Evolutionary conservation across 2,888 invertebrate species (phyloP).

Genomic region (Blastobasis lacticolella): DNA sequence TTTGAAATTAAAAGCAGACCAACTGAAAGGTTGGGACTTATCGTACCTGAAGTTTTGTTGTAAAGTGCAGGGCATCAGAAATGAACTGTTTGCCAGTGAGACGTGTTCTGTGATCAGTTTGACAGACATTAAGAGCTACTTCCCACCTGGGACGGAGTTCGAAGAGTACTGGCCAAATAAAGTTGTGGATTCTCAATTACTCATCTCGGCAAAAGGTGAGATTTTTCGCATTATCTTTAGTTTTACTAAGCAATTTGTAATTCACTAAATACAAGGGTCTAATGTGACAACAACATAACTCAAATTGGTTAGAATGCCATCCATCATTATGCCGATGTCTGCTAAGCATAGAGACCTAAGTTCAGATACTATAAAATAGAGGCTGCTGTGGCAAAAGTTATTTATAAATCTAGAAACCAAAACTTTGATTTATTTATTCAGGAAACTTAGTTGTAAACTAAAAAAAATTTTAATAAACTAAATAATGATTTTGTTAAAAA

Average conservation of each 20-base stretch:
- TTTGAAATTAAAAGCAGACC: constrained; percentile 88
- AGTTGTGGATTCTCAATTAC: constrained; percentile 86
- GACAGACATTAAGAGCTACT: constrained; percentile 91
- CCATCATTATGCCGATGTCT: too few species aligned
- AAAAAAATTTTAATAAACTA: too few species aligned
- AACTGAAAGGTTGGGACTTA: constrained; percentile 92
- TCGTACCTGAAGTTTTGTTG: constrained; percentile 95
- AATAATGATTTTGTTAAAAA: too few species aligned
- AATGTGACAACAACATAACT: too few species aligned
- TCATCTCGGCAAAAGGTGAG: constrained; percentile 80
- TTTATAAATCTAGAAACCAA: too few species aligned
- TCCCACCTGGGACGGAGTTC: constrained; percentile 90
- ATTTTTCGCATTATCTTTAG: constrained; percentile 2
- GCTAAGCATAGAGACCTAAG: too few species aligned
- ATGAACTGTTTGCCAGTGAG: constrained; percentile 92
- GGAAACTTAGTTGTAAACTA: too few species aligned
- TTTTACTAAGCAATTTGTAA: not conserved
- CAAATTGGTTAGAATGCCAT: too few species aligned
- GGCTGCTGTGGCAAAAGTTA: too few species aligned
- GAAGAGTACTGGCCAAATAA: constrained; percentile 96
- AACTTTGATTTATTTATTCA: too few species aligned
- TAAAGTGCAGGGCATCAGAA: constrained; percentile 93
- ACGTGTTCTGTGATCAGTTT: constrained; percentile 93
- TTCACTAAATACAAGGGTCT: too few species aligned
- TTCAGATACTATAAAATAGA: too few species aligned